Percentiles rank a stretch among this genome's conserved stretches.
Evolutionary conservation across 2,888 invertebrate species (phyloP).

Genomic region (Aquatica leii): DNA sequence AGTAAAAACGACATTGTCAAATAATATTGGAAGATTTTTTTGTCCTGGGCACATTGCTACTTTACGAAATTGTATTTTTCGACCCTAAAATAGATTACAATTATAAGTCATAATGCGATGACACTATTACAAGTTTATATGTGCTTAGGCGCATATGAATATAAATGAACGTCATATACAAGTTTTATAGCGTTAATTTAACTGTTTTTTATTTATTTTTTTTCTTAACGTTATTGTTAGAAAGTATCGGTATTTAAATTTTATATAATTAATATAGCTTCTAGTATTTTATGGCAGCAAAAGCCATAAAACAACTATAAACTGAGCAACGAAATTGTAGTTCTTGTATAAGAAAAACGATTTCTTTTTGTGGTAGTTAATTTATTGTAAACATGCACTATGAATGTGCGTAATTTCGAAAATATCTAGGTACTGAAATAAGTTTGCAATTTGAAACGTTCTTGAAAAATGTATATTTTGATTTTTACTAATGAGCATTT

Average conservation of each 20-base stretch:
- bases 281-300: conserved; percentile 36
- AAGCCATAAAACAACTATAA: conserved; percentile 39
- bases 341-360: conserved; percentile 28
- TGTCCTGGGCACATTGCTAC: conserved; percentile 46
- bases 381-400: conserved; percentile 25
- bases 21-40: conserved; percentile 38
- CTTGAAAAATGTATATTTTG: conserved; percentile 39
- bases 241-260: conserved; percentile 43
- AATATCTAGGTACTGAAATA: conserved; percentile 5
- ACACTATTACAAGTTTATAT: conserved; percentile 42
- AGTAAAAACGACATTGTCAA: conserved; percentile 36
- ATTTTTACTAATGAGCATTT: conserved; percentile 49
- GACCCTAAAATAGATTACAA: conserved; percentile 50
- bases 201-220: conserved; percentile 51
- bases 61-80: conserved; percentile 43
- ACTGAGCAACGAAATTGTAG: conserved; percentile 33
- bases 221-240: conserved; percentile 38
- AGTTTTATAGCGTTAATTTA: too few species aligned
- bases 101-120: conserved; percentile 49
- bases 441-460: conserved; percentile 23
- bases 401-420: conserved; percentile 16
- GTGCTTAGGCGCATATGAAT: not conserved
- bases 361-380: conserved; percentile 20
- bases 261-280: conserved; percentile 36
- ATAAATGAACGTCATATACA: too few species aligned